Percentiles rank a stretch among this genome's conserved stretches.
Evolutionary conservation across 2,113 vertebrate genomes (phyloP).

Genomic region (Halichoeres trimaculatus): DNA sequence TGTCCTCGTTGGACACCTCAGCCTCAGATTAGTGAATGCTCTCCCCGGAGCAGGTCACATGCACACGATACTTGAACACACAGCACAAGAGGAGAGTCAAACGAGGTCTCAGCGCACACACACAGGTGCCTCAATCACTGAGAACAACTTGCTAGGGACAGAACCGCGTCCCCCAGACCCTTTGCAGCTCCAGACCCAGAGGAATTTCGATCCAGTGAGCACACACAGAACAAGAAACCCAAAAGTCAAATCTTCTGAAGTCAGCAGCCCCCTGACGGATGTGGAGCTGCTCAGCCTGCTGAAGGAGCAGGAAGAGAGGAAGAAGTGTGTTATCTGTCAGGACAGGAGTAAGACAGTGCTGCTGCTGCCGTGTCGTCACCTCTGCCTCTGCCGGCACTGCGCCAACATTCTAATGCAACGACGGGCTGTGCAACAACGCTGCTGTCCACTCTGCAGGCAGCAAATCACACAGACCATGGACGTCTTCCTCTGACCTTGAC

Average conservation of each 20-base stretch:
- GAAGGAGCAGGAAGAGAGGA: constrained; percentile 90
- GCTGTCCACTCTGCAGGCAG: constrained; percentile 89
- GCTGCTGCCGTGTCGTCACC: constrained; percentile 88
- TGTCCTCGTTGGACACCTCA: constrained; percentile 46
- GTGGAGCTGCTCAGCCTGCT: constrained; percentile 84
- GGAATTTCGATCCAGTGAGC: not conserved
- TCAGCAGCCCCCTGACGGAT: constrained; percentile 26
- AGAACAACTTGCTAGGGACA: not conserved
- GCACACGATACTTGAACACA: constrained; percentile 53
- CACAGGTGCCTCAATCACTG: not conserved
- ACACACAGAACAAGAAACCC: not conserved
- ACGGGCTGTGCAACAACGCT: constrained; percentile 84
- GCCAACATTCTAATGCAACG: constrained; percentile 84
- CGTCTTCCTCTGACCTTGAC: constrained; percentile 72
- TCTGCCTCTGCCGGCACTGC: constrained; percentile 89
- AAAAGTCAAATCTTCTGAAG: not conserved
- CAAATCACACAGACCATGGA: constrained; percentile 89
- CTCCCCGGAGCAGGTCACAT: constrained; percentile 62
- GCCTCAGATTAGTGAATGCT: constrained; percentile 56
- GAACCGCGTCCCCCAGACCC: not conserved
- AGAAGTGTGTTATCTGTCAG: constrained; percentile 91
- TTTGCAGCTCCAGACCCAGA: not conserved
- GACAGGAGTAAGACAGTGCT: constrained; percentile 88
- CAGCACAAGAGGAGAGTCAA: constrained; percentile 73
- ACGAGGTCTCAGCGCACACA: not conserved